Conservation (phyloP, 2,113 vertebrate species). For the Phyllostomus discolor region DNA sequence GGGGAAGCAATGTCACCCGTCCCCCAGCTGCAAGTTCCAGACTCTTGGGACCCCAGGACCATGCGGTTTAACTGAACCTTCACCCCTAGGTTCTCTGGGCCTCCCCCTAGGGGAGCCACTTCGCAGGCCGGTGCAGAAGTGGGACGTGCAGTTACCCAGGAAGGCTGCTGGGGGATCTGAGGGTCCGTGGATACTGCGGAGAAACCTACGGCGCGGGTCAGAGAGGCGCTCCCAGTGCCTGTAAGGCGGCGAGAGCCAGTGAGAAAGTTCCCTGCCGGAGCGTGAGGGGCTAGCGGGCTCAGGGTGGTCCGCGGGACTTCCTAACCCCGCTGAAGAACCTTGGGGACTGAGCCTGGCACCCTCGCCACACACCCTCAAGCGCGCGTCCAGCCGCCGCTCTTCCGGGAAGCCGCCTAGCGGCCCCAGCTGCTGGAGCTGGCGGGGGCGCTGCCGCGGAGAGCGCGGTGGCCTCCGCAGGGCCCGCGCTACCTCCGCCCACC, state of each 20-base stretch:
- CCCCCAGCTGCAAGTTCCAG: not conserved
- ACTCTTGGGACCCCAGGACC: not conserved
- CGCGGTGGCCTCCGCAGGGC: not conserved
- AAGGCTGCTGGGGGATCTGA: not conserved
- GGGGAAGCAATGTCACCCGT: not conserved
- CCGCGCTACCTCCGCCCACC: not conserved
- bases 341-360: not conserved
- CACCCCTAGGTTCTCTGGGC: not conserved
- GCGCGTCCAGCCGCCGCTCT: not conserved
- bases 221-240: not conserved
- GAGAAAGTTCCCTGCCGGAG: slow-evolving; percentile 58
- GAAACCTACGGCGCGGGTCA: not conserved
- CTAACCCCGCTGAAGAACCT: not conserved
- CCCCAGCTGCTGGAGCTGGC: not conserved
- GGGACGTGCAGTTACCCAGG: not conserved
- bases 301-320: not conserved
- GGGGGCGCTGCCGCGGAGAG: not conserved
- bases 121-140: not conserved
- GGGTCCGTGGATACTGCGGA: not conserved
- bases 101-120: not conserved
- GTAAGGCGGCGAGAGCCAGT: not conserved
- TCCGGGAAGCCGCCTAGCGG: not conserved
- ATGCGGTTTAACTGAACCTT: not conserved
- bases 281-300: not conserved
- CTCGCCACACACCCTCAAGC: not conserved